Evolutionary conservation across 2,888 invertebrate genomes (phyloP), one percentile per base, ranked within the genome.

Genomic region (Drosophila kuntzei): DNA sequence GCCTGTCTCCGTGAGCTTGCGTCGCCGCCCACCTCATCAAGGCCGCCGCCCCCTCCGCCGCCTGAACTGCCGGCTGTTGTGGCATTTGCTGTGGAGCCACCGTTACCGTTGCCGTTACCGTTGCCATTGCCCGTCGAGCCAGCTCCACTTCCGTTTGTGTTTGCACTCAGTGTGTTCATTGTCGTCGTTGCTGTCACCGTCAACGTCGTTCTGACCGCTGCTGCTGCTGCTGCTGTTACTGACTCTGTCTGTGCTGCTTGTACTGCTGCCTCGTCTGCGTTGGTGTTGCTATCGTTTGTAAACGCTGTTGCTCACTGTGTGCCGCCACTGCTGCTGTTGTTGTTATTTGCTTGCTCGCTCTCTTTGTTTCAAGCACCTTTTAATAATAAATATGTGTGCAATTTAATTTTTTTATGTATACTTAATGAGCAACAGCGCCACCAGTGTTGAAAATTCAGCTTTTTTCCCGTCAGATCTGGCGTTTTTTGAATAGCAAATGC

Each of bases 1-100:
- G 96, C 96, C 90, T 96, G 95, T 72, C 95, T 93, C 91, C 95
- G 95, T 91, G 95, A 95, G 92, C 95, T 95, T 86, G 94, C 94
- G 93, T 95, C 96, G 90, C 95, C 95, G 46, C 89, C 90, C 8
- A 68, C 74, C 22, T 89, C 90, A 50, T 84, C 84, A 37, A 81
- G 76, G 29, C 71, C 66, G 53, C 71, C 68, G 53, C 63, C 64
- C 29, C 75, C 69, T 34, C 71, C 68, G 37, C 71, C 60, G 34
- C 71, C 73, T 60, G 71, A 68, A 41, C 58, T 71, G 14, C 69
- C 79, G 63, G 74, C 75, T 53, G 76, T 71, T 60, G 81, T 62
- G 58, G 76, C 65, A 58, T 79, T 86, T 51, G 50, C 46, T 37
- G 79, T 64, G 68, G 74, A 54, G 41, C 59, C 49, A 12, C 74